Conservation (phyloP, 1,140 invertebrate genomes). For the Adoxophyes honmai region DNA sequence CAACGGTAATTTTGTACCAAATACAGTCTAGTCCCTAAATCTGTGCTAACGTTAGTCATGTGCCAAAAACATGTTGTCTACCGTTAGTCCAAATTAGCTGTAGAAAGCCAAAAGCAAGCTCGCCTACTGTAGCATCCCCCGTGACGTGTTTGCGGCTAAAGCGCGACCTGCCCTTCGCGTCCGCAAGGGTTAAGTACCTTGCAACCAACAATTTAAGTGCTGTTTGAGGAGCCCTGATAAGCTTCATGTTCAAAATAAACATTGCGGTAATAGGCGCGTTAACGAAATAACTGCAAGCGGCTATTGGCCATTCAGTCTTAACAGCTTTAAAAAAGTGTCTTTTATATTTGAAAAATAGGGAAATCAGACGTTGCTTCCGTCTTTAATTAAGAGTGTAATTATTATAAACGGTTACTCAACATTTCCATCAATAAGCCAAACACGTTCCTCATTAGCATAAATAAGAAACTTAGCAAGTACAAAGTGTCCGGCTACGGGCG, state of each 20-base stretch:
- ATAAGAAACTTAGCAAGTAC: constrained; percentile 5
- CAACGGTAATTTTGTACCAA: too few species aligned
- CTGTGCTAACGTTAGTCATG: too few species aligned
- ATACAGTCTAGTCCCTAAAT: too few species aligned
- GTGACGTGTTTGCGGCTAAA: constrained; percentile 14
- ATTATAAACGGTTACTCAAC: background rate
- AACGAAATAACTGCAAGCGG: constrained; percentile 51
- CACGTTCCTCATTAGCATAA: constrained; percentile 3
- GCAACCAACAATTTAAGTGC: constrained; percentile 70
- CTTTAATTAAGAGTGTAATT: background rate
- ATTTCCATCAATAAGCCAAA: background rate
- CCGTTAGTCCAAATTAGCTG: too few species aligned
- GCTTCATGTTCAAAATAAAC: constrained; percentile 64
- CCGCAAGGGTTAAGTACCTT: constrained; percentile 73
- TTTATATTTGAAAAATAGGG: too few species aligned
- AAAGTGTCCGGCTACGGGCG: constrained; percentile 6
- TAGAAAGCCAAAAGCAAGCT: background rate
- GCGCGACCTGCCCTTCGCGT: constrained; percentile 43
- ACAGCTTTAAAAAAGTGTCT: too few species aligned
- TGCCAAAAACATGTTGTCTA: too few species aligned
- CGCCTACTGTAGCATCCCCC: background rate
- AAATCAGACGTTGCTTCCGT: too few species aligned
- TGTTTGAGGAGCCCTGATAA: constrained; percentile 73
- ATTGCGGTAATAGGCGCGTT: constrained; percentile 64
- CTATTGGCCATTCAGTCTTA: constrained; percentile 34